Percentiles rank a stretch among this genome's conserved stretches.
phyloP scores from a whole-genome alignment of 2,113 vertebrate species.

The Poicephalus gulielmi region DNA sequence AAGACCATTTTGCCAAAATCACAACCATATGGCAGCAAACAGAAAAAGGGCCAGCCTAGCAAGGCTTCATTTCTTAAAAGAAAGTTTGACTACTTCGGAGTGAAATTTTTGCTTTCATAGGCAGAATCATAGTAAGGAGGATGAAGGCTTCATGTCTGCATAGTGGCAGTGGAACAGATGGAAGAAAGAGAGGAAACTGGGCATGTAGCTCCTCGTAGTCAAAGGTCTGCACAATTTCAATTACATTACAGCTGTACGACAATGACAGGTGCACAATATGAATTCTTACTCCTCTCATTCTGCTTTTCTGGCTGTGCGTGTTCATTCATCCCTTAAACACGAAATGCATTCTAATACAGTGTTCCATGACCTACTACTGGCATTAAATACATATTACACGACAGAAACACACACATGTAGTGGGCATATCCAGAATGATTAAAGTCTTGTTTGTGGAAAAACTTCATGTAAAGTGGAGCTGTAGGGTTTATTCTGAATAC shows the following conservation, averaged over 20 bases:
- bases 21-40: slow-evolving; percentile 48
- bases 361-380: not conserved
- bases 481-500: not conserved
- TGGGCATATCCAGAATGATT: not conserved
- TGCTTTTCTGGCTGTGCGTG: not conserved
- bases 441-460: not conserved
- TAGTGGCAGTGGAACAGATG: not conserved
- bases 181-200: not conserved
- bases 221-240: not conserved
- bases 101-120: not conserved
- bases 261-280: not conserved
- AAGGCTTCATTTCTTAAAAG: slow-evolving; percentile 3
- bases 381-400: not conserved
- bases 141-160: not conserved
- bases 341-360: not conserved
- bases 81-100: not conserved
- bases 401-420: not conserved
- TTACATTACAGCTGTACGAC: not conserved
- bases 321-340: not conserved
- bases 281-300: not conserved
- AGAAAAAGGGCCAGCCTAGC: slow-evolving; percentile 2
- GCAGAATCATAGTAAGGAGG: not conserved
- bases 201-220: not conserved
- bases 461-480: not conserved
- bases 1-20: slow-evolving; percentile 60